A percentile compares a stretch with the other conserved stretches of the same genome.
These are phyloP conservation scores for Tretioscincus oriximinensis DNA, from an alignment of 2,113 vertebrate genomes.

Conservation along the genomic window DNA sequence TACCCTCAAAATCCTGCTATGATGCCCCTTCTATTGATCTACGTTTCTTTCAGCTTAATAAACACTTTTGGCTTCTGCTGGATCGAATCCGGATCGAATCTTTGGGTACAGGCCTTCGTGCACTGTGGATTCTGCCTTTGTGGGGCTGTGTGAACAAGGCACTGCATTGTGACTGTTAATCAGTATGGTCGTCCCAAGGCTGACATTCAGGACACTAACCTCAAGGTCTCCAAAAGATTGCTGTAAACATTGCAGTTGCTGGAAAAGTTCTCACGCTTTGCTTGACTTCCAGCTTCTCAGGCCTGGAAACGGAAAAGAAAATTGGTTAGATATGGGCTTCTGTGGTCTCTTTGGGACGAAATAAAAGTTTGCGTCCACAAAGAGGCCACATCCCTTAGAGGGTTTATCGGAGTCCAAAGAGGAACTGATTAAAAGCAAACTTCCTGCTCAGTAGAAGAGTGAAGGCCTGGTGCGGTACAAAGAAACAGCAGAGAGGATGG, in stretches of 20 bases:
- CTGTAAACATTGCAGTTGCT: background rate
- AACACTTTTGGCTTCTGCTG: constrained; percentile 41
- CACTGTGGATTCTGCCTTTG: background rate
- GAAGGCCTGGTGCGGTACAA: too few relatives aligned
- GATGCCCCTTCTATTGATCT: background rate
- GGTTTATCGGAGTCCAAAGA: too few relatives aligned
- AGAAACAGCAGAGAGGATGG: too few relatives aligned
- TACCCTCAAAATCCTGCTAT: too few relatives aligned
- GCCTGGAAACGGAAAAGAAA: background rate
- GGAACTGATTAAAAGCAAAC: too few relatives aligned
- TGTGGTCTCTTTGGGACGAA: background rate
- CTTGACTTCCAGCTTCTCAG: background rate
- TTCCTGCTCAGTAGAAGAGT: too few relatives aligned
- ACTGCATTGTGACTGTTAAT: background rate
- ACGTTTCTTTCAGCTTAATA: background rate
- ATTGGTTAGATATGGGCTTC: background rate
- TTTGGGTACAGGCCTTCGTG: background rate
- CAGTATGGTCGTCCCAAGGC: background rate
- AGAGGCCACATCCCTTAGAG: too few relatives aligned
- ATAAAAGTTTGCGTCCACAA: background rate
- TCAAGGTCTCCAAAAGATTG: background rate
- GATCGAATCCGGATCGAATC: constrained; percentile 10
- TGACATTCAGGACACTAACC: background rate
- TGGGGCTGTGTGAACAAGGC: background rate
- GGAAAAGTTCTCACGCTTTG: too few relatives aligned